Percentiles rank a stretch among this genome's conserved stretches.
phyloP scores from a whole-genome alignment of 1,140 invertebrate genomes.

The Lycorma delicatula region DNA sequence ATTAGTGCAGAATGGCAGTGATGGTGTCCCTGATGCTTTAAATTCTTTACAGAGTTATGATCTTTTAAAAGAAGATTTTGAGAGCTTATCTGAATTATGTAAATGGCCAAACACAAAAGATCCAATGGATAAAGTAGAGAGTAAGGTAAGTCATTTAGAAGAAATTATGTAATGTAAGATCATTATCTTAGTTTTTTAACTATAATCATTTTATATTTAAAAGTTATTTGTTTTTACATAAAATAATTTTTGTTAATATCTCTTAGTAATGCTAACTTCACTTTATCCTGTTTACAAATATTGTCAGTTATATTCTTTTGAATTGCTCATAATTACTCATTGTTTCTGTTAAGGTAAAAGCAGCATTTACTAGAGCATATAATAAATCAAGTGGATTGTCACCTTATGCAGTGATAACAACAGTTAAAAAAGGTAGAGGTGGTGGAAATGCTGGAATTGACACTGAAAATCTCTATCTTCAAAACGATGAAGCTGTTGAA shows the following conservation, averaged over 20 bases:
- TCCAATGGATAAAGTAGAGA: slow-evolving; percentile 62
- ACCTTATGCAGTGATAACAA: slow-evolving; percentile 56
- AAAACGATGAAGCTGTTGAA: slow-evolving; percentile 43
- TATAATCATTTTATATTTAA: no score
- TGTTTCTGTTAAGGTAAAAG: slow-evolving; percentile 57
- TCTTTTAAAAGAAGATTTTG: slow-evolving; percentile 82
- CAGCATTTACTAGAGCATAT: slow-evolving; percentile 83
- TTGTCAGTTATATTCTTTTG: no score
- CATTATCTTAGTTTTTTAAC: no score
- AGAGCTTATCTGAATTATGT: slow-evolving; percentile 74
- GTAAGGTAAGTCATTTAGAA: slow-evolving; percentile 51
- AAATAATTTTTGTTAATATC: no score
- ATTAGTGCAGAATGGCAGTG: slow-evolving; percentile 53
- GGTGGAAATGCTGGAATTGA: slow-evolving; percentile 36
- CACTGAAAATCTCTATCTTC: slow-evolving; percentile 33
- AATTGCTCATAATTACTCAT: no score
- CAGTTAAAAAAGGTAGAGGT: slow-evolving; percentile 48
- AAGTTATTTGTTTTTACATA: no score
- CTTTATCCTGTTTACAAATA: no score
- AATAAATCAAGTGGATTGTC: slow-evolving; percentile 71
- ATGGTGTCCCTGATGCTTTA: slow-evolving; percentile 67
- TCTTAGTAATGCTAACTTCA: no score
- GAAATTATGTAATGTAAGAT: no score
- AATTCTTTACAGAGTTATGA: slow-evolving; percentile 72
- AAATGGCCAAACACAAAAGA: slow-evolving; percentile 74